Evolutionary conservation across 2,888 invertebrate species (phyloP).

Genomic region (Catocala nupta): DNA sequence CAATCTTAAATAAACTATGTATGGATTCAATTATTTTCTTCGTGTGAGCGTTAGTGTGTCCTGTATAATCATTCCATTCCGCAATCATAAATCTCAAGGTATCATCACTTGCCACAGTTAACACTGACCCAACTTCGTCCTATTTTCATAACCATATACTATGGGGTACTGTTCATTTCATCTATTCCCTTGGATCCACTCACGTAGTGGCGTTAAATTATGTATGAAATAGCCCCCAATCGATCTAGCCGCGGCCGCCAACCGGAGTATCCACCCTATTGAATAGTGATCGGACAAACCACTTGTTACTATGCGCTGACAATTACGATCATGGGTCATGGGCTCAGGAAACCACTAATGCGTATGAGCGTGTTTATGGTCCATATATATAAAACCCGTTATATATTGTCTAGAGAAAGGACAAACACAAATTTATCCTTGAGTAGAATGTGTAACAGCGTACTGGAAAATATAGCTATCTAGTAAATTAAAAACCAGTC

Average conservation of each 20-base stretch:
- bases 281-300: slow-evolving; percentile 40
- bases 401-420: background rate
- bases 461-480: no score
- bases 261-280: slow-evolving; percentile 27
- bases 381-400: background rate
- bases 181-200: slow-evolving; percentile 21
- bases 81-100: slow-evolving; percentile 1
- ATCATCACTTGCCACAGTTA: slow-evolving; percentile 5
- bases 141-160: slow-evolving; percentile 32
- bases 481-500: no score
- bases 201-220: slow-evolving; percentile 56
- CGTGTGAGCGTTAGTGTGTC: background rate
- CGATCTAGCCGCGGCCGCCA: slow-evolving; percentile 46
- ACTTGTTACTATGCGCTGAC: slow-evolving; percentile 45
- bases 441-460: no score
- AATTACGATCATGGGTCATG: slow-evolving; percentile 31
- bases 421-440: no score
- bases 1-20: no score
- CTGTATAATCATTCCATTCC: background rate
- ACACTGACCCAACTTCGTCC: slow-evolving; percentile 15
- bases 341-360: slow-evolving; percentile 23
- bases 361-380: background rate
- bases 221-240: slow-evolving; percentile 62
- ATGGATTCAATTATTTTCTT: no score
- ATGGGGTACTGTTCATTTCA: slow-evolving; percentile 29